phyloP scores from a whole-genome alignment of 1,140 invertebrate genomes.

The Trachymyrmex septentrionalis region DNA sequence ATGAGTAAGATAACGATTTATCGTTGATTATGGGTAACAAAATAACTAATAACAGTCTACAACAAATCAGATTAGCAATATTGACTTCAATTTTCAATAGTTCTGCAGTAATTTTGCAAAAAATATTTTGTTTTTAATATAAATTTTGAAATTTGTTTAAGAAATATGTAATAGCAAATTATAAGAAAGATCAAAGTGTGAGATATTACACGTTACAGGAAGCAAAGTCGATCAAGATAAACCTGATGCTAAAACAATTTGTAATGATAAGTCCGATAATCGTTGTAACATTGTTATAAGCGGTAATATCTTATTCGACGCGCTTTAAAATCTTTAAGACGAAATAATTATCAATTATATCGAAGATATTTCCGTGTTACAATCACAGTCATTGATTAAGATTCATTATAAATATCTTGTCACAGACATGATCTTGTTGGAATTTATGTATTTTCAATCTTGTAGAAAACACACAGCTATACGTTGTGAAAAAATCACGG shows the following conservation, averaged over 20 bases:
- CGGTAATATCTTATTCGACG: background rate
- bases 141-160: background rate
- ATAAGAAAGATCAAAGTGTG: background rate
- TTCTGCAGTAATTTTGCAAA: background rate
- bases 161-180: background rate
- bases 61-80: background rate
- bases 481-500: background rate
- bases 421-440: too few relatives aligned
- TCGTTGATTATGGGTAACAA: background rate
- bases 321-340: background rate
- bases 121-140: background rate
- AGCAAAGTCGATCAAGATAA: conserved; percentile 10
- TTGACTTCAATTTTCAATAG: background rate
- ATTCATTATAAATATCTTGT: background rate
- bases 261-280: background rate
- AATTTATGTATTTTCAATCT: background rate
- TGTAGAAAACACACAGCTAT: background rate
- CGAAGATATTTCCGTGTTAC: background rate
- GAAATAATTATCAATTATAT: conserved; percentile 5
- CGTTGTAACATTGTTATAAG: background rate
- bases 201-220: background rate
- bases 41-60: background rate
- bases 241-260: conserved; percentile 18
- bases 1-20: background rate
- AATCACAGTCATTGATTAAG: background rate